Evolutionary conservation across 2,113 vertebrate genomes (phyloP).

Genomic region (Malurus melanocephalus): DNA sequence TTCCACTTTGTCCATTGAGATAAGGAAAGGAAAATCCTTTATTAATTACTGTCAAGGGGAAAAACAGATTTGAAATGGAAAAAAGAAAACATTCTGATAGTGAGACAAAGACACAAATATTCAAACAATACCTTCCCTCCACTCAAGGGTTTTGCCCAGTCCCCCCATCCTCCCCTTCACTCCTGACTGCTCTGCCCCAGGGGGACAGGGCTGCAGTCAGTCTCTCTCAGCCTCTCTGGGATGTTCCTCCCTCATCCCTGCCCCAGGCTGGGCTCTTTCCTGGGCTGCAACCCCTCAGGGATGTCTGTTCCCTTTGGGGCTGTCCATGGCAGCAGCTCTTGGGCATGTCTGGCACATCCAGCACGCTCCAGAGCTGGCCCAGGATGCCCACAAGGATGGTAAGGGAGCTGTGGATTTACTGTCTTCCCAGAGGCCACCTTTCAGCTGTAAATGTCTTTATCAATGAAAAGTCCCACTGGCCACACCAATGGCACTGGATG

Average conservation of each 20-base stretch:
- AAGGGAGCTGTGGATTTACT: not conserved
- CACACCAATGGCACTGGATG: not conserved
- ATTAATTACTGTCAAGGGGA: not conserved
- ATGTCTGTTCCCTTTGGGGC: not conserved
- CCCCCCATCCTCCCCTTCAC: not conserved
- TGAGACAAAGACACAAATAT: not conserved
- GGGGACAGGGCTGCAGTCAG: not conserved
- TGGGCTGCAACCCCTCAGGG: not conserved
- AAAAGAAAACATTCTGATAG: not conserved
- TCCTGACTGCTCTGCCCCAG: fast-evolving
- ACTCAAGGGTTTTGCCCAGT: not conserved
- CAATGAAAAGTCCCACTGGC: not conserved
- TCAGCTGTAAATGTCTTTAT: not conserved
- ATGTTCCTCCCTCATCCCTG: not conserved
- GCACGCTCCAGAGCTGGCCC: not conserved
- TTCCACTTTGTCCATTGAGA: not conserved
- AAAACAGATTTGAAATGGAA: not conserved
- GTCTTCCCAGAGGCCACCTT: not conserved
- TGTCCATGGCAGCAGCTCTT: not conserved
- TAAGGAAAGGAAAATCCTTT: not conserved
- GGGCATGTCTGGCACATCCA: fast-evolving
- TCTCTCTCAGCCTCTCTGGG: not conserved
- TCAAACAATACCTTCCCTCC: not conserved
- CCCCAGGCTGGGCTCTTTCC: not conserved
- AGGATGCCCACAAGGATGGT: not conserved